Evolutionary conservation across 2,113 vertebrate genomes (phyloP), one percentile per base, ranked within the genome.

Genomic region (Turnix velox): DNA sequence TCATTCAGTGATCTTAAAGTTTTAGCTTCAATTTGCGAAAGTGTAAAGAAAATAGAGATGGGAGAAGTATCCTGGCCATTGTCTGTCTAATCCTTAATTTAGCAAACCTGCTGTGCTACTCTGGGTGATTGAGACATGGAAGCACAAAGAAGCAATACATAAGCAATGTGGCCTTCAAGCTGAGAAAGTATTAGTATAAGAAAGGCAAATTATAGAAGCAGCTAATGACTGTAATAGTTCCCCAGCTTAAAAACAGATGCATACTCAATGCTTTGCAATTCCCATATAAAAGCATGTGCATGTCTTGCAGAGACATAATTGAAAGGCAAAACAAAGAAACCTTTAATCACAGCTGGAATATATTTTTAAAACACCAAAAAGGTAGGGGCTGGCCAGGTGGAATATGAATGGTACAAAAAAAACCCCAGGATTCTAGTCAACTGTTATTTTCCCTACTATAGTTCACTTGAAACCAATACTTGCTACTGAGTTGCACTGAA

Each of bases 201-300:
- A 94, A 92, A 39, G 69, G 52, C 46, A 92, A 92, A 84, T 77
- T 92, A 79, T 54, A 92, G 79, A 68, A 88, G 66, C 30, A 71
- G 48, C 49, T 92, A 91, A 74, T 91, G 42, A 87, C 76, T 87
- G 42, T 89, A 92, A 84, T 83, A 83, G 62, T 80, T 90, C 39
- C 74, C 43, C 68, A 82, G 39, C 68, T 86, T 81, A 86, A 86
- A 91, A 92, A 42, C 65, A 93, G 72, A 87, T 84, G 48, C 46
- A 81, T 77, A 25, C 39, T 92, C 67, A 46, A 11, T 88, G 89
- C 59, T 91, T 84, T 89, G 86, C 65, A 93, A 74, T 78, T 87
- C 68, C 73, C 28, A 58, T 87, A 87, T 45, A 86, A 91, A 92
- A 91, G 77, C 46, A 66, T 69, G 91, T 87, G 67, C 24, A 46